Evolutionary conservation across 2,888 invertebrate species (phyloP), one percentile per base, ranked within the genome.

Genomic region (Eristalinus aeneus): DNA sequence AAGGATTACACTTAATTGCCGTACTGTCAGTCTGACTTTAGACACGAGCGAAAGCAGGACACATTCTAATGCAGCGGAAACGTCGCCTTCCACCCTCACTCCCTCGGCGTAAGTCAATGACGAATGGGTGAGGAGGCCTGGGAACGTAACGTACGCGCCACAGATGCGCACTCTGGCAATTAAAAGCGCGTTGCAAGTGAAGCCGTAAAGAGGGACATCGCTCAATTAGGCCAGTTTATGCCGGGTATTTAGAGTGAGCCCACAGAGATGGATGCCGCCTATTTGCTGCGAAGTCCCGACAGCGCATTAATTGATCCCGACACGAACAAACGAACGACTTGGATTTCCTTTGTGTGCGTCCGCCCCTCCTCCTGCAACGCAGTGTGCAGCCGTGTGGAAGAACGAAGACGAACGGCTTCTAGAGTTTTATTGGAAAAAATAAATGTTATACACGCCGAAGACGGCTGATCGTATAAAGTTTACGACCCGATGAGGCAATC

Each of bases 1-100:
- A 85, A 76, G 69, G 72, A 72, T 85, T 68, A 68, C 80, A 68
- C 72, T 80, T 54, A 71, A 85, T 80, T 76, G 75, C 68, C 75
- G 71, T 79, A 61, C 65, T 20, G 74, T 46, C 69, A 53, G 65
- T 80, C 68, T 65, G 53, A 56, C 56, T 73, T 73, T 46, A 20
- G 53, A 27, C 16, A 20, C 10, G 36, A 67, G 34, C 22, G 23
- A 31, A 39, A 12, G 36, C 11, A 53, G 36, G 2, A 69, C 31
- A 5, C 9, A 22, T 20, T 56, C 36, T 65, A 74, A 36, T 54
- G 46, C 53, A 54, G 22, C 60, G 4, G 46, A 39, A 60, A 60
- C 36, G 60, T 60, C n/a, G 16, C 46, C 16, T 16, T 8, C 39
- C 46, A 12, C n/a, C n/a, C 16, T 5, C 46, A 16, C 39, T 36